Conservation (phyloP, 2,113 vertebrate species). For the Collichthys lucidus region DNA sequence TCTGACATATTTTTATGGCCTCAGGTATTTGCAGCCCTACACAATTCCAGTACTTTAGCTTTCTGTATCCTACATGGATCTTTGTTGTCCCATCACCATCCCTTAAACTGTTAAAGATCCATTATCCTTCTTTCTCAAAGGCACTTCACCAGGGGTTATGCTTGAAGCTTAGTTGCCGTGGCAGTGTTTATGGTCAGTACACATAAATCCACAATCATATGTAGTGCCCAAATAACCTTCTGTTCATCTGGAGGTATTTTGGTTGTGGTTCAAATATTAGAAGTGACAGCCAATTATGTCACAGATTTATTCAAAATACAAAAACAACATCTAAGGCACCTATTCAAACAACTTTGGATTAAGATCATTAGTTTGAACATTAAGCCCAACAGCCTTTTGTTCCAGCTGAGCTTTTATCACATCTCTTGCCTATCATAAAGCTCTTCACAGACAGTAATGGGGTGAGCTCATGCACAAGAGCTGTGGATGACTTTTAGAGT, state of each 20-base stretch:
- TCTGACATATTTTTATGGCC: background rate
- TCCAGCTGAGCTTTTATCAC: slow-evolving; percentile 62
- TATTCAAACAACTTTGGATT: slow-evolving; percentile 68
- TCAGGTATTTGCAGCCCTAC: background rate
- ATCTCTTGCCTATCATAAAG: slow-evolving; percentile 70
- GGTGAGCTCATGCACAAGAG: slow-evolving; percentile 70
- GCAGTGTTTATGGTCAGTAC: background rate
- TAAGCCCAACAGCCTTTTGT: slow-evolving; percentile 55
- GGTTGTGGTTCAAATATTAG: slow-evolving; percentile 54
- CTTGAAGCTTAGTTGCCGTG: slow-evolving; percentile 12
- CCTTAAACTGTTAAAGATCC: background rate
- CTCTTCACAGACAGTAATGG: slow-evolving; percentile 69
- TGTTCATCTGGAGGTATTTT: slow-evolving; percentile 32
- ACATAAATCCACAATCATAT: slow-evolving; percentile 17
- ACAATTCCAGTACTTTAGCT: too few species aligned
- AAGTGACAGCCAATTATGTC: slow-evolving; percentile 60
- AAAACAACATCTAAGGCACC: slow-evolving; percentile 63
- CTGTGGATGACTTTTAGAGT: slow-evolving; percentile 66
- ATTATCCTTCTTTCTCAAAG: background rate
- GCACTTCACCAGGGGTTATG: background rate
- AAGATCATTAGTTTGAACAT: slow-evolving; percentile 67
- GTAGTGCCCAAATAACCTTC: slow-evolving; percentile 31
- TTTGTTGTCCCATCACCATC: background rate
- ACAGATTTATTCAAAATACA: slow-evolving; percentile 59
- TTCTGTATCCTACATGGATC: background rate